Base-by-base conservation (phyloP, 2,797 vertebrate species). In the Muscicapa striata region DNA sequence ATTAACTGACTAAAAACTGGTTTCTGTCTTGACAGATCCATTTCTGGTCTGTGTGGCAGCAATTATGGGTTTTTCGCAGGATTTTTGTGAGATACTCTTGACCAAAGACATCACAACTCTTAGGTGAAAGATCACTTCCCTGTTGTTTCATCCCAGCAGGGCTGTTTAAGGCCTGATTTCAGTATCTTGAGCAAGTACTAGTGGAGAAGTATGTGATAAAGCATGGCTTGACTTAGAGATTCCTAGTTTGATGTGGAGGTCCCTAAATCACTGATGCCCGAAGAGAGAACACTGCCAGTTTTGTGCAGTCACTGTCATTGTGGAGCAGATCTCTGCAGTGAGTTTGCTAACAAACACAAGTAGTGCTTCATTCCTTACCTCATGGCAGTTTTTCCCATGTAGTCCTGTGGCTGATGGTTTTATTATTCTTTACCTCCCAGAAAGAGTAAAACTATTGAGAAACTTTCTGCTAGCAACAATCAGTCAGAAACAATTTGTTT, bases 381-480 rank as follows among this genome's bases (percentile, higher is more conserved):
- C 9, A 1, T 4, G 8, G 54, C 32, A 36, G 27, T 46, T 70
- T 11, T 34, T 51, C 40, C 51, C 15, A 5, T 41, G n/a, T 41
- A 43, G 18, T 23, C 1, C 1, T n/a, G 18, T 7, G 14, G 17
- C 32, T 84, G 41, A 5, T 85, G 38, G 32, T 67, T 77, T 70
- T 67, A 18, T 72, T 70, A 41, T 38, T 32, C 23, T 62, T 81
- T 63, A 61, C 16, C 12, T 92, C 38, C 30, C 26, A 58, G 59
- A 74, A 90, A 40, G 4, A 18, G 27, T 30, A 30, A 83, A 64
- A 41, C 23, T 46, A 22, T 5, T 16, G 18, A 72, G 27, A 61
- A 88, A 43, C 17, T 74, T 93, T 91, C 80, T 95, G 30, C 79
- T 92, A 91, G 34, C 72, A 79, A 63, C 22, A 88, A 46, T 62